phyloP scores from a whole-genome alignment of 2,888 invertebrate genomes.

The Cyclophora punctaria region DNA sequence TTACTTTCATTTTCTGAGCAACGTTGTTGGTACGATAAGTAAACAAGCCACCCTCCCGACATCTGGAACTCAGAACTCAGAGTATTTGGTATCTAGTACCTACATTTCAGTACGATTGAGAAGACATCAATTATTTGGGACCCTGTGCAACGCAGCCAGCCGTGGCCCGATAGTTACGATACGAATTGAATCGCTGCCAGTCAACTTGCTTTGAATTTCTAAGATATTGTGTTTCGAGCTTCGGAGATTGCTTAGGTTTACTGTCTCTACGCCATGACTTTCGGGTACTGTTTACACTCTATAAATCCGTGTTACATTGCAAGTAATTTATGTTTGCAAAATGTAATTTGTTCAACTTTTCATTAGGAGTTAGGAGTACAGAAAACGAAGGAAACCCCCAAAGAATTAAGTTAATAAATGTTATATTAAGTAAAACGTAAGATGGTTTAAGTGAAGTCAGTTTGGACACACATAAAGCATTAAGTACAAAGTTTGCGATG shows the following conservation, averaged over 20 bases:
- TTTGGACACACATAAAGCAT: constrained; percentile 35
- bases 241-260: constrained; percentile 5
- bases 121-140: constrained; percentile 46
- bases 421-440: constrained; percentile 21
- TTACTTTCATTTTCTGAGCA: too few species aligned
- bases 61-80: constrained; percentile 10
- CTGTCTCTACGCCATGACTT: not conserved
- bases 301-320: not conserved
- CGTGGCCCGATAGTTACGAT: constrained; percentile 19
- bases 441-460: constrained; percentile 26
- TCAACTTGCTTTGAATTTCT: constrained; percentile 33
- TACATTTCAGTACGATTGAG: constrained; percentile 32
- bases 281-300: not conserved
- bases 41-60: not conserved
- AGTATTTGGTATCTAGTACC: constrained; percentile 20
- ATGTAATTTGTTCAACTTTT: too few species aligned
- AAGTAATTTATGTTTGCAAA: too few species aligned
- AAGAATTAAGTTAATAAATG: constrained; percentile 7
- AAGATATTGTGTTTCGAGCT: constrained; percentile 25
- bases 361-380: not conserved
- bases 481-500: constrained; percentile 54
- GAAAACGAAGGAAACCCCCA: constrained; percentile 7
- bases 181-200: constrained; percentile 27
- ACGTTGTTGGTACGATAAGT: too few species aligned
- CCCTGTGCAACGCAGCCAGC: constrained; percentile 27